Conservation (phyloP, 23 tunicate genomes). For the Oikopleura vanhoeffeni region DNA sequence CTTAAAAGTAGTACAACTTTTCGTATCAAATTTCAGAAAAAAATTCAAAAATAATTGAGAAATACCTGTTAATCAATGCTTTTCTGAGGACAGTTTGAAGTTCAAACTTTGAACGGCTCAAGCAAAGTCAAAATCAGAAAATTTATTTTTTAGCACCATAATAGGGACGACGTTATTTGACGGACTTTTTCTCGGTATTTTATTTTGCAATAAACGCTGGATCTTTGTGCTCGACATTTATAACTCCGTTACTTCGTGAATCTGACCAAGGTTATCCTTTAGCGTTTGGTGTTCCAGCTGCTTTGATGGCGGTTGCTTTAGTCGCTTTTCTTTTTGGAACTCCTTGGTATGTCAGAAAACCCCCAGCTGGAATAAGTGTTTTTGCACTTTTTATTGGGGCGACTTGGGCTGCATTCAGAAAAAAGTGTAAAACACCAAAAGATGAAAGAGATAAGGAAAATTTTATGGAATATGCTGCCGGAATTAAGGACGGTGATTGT, state of each 20-base stretch:
- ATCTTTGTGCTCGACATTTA: conserved; percentile 56
- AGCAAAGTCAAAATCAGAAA: no score
- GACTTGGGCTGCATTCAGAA: conserved; percentile 44
- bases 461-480: neutral
- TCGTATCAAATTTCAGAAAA: no score
- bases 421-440: conserved; percentile 71
- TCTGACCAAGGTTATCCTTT: conserved; percentile 73
- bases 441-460: conserved; percentile 33
- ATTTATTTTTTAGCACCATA: no score
- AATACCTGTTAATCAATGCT: no score
- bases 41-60: no score
- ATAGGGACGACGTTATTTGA: neutral
- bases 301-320: conserved; percentile 69
- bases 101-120: no score
- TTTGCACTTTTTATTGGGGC: conserved; percentile 47
- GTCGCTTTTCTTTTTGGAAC: conserved; percentile 63
- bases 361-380: conserved; percentile 60
- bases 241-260: conserved; percentile 67
- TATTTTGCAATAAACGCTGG: conserved; percentile 98
- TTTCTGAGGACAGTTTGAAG: no score
- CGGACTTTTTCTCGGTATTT: conserved; percentile 55
- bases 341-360: conserved; percentile 38
- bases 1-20: no score
- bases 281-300: conserved; percentile 87
- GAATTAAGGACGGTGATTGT: no score